Evolutionary conservation across 2,888 invertebrate species (phyloP).

Genomic region (Sialis fuliginosa): DNA sequence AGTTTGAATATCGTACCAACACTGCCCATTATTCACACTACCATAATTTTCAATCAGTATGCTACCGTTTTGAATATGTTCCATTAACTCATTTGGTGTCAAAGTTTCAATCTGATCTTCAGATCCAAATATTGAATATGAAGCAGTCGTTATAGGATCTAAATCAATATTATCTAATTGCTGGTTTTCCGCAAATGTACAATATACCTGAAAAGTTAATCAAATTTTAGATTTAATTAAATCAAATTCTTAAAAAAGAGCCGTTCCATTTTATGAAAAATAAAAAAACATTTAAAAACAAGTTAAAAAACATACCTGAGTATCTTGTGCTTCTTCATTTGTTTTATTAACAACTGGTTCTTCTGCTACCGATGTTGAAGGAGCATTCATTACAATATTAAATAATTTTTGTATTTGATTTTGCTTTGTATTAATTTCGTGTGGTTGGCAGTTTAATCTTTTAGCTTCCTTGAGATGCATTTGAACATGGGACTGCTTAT

Average conservation of each 20-base stretch:
- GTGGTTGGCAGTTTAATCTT: slow-evolving; percentile 9
- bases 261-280: too few relatives aligned
- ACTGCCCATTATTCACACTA: neutral
- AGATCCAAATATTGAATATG: neutral
- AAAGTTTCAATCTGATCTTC: neutral
- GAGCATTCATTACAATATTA: slow-evolving; percentile 19
- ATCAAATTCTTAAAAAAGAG: neutral
- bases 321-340: slow-evolving; percentile 14
- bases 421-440: slow-evolving; percentile 6
- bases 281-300: too few relatives aligned
- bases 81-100: neutral
- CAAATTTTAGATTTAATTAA: neutral
- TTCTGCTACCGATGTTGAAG: slow-evolving; percentile 17
- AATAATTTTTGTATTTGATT: slow-evolving; percentile 3
- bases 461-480: slow-evolving; percentile 26
- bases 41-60: neutral
- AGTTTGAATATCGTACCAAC: neutral
- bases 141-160: neutral
- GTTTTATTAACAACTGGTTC: slow-evolving; percentile 20
- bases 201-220: neutral
- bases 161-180: neutral
- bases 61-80: neutral
- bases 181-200: neutral
- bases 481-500: slow-evolving; percentile 40
- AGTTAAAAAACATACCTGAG: too few relatives aligned